Evolutionary conservation across 2,113 vertebrate genomes (phyloP).

Genomic region (Formicarius rufipectus): DNA sequence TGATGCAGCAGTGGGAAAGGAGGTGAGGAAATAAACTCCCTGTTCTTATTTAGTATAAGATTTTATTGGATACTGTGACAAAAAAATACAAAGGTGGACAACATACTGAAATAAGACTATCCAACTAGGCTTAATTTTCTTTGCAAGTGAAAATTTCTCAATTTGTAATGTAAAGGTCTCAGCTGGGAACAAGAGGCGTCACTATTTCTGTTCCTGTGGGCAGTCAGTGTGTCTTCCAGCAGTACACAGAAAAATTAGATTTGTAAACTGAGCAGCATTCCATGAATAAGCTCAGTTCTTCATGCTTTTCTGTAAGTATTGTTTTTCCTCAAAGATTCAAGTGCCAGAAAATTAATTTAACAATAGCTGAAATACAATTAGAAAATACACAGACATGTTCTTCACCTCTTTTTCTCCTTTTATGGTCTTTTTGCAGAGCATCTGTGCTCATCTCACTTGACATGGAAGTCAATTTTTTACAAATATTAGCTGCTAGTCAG

Average conservation of each 20-base stretch:
- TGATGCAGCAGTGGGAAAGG: not conserved
- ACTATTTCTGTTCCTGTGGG: not conserved
- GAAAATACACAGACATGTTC: not conserved
- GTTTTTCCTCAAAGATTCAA: not conserved
- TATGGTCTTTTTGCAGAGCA: not conserved
- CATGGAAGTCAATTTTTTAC: no score
- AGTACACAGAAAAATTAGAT: not conserved
- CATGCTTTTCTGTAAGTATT: not conserved
- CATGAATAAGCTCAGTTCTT: not conserved
- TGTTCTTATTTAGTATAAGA: not conserved
- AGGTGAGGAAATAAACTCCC: not conserved
- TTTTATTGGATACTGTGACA: not conserved
- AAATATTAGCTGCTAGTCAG: not conserved
- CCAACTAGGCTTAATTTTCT: not conserved
- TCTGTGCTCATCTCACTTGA: not conserved
- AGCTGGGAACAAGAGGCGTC: not conserved
- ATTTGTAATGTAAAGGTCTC: not conserved
- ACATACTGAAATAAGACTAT: not conserved
- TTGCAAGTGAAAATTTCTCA: not conserved
- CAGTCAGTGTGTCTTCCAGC: not conserved
- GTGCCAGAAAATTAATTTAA: constrained; percentile 4
- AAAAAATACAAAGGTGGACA: not conserved
- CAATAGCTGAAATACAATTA: constrained; percentile 23
- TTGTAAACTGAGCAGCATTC: not conserved
- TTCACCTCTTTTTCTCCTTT: constrained; percentile 20